Conservation (phyloP, 30 jellyfish, hydroid and myxozoan species). For the Pelagia noctiluca region DNA sequence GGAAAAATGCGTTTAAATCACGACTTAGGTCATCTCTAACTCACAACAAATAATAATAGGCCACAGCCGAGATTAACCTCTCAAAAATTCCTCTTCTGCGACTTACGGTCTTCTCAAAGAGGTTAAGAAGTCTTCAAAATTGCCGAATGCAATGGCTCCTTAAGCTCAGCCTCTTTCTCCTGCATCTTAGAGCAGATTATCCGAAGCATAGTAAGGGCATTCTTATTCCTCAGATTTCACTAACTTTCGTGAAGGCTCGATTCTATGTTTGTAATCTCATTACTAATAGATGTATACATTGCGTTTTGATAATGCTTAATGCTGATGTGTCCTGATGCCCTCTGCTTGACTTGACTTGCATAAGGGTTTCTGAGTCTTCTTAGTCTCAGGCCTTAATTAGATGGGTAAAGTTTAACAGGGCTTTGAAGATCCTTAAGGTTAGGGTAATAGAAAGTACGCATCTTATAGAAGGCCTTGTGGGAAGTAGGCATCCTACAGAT, state of each 20-base stretch:
- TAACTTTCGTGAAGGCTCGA: constrained; percentile 71
- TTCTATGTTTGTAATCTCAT: constrained; percentile 51
- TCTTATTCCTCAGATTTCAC: constrained; percentile 59
- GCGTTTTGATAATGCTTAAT: no score
- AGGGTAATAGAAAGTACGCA: no score
- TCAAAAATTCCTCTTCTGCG: constrained; percentile 51
- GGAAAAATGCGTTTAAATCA: no score
- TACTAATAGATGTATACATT: constrained; percentile 30
- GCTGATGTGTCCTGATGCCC: no score
- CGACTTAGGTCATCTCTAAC: no score
- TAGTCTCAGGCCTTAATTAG: no score
- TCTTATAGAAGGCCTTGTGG: no score
- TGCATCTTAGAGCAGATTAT: constrained; percentile 73
- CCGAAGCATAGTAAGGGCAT: constrained; percentile 53
- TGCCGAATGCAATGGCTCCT: constrained; percentile 50
- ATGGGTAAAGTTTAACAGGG: no score
- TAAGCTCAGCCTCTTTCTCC: constrained; percentile 47
- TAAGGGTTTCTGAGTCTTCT: no score
- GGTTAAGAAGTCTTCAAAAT: constrained; percentile 67
- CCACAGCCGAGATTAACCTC: constrained; percentile 50
- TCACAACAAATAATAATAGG: constrained; percentile 24
- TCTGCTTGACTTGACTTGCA: no score
- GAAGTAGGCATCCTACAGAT: no score
- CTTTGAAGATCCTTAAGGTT: no score
- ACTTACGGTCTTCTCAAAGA: constrained; percentile 76